A percentile compares a stretch with the other conserved stretches of the same genome.
Evolutionary conservation across 2,797 vertebrate species (phyloP).

Genomic region (Mycteria americana): DNA sequence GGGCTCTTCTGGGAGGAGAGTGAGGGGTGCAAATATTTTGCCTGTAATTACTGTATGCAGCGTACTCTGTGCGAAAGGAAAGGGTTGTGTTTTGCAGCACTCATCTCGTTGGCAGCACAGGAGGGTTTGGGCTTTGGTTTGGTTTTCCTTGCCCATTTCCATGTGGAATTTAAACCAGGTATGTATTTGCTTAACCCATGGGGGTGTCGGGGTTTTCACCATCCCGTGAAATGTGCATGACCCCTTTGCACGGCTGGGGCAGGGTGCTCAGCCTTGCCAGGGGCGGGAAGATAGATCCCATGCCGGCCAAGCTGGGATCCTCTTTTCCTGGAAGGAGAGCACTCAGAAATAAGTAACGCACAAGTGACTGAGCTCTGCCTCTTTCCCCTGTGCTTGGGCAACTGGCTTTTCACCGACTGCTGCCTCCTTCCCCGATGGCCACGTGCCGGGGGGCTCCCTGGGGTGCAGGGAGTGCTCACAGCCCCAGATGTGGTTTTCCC

Average conservation of each 20-base stretch:
- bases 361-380: neutral
- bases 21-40: neutral
- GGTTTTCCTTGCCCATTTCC: neutral
- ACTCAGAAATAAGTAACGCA: neutral
- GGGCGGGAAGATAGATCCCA: too few relatives aligned
- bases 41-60: neutral
- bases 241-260: fast-evolving
- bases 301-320: neutral
- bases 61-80: fast-evolving
- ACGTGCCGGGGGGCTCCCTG: neutral
- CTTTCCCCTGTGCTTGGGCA: neutral
- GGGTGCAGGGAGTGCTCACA: neutral
- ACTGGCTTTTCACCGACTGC: neutral
- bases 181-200: neutral
- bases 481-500: neutral
- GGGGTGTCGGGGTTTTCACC: neutral
- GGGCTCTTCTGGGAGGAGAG: neutral
- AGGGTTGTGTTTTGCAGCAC: neutral
- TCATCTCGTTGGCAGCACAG: neutral
- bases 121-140: neutral
- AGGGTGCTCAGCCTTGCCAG: neutral
- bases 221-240: fast-evolving
- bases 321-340: neutral
- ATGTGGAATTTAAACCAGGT: neutral
- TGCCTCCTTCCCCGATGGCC: neutral